Evolutionary conservation across 2,113 vertebrate genomes (phyloP).

Genomic region (Machaerirhynchus nigripectus): DNA sequence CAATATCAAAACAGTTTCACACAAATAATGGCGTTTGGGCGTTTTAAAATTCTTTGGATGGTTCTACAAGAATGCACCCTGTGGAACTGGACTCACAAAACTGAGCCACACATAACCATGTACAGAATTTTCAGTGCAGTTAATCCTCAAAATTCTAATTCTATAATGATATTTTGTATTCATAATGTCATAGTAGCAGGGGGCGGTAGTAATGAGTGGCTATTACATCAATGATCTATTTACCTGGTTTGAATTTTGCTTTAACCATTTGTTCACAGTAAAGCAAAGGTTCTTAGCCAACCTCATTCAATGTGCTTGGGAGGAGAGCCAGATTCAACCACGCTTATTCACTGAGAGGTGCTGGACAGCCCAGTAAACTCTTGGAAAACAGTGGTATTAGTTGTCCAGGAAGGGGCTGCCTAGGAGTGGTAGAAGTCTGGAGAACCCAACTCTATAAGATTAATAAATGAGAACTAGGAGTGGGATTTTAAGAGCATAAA

Average conservation of each 20-base stretch:
- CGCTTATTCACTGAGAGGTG: neutral
- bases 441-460: neutral
- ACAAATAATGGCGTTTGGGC: no score
- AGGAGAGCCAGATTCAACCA: neutral
- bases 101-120: neutral
- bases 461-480: neutral
- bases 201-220: neutral
- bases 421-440: neutral
- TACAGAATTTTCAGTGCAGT: neutral
- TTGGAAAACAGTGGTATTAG: neutral
- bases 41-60: neutral
- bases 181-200: neutral
- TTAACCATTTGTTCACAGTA: conserved; percentile 26
- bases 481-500: neutral
- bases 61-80: neutral
- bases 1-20: neutral
- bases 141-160: neutral
- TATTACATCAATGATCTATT: neutral
- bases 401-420: neutral
- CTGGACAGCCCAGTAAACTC: neutral
- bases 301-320: neutral
- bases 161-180: neutral
- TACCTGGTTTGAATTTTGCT: conserved; percentile 16
- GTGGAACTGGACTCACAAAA: neutral
- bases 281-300: neutral